Evolutionary conservation across 2,113 vertebrate species (phyloP), one percentile per base, ranked within the genome.

Genomic region (Leucoraja erinaceus): DNA sequence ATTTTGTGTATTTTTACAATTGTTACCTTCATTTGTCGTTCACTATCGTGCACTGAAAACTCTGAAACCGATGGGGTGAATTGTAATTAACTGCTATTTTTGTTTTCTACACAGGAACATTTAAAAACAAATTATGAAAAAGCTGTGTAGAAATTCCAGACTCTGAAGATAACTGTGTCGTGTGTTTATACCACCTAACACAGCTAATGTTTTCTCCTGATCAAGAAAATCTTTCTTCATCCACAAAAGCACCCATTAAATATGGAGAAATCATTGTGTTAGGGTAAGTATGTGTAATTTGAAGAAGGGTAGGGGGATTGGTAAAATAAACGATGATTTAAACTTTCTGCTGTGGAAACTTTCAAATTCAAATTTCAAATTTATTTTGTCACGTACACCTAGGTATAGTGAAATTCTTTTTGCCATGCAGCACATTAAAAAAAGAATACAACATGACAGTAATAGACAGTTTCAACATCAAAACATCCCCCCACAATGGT

Each of bases 181-280:
- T 96, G 96, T 96, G 96, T 95, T 95, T 94, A 93, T 94, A 95
- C 93, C 94, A 96, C 96, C 90, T 91, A 97, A 94, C 97, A 95
- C 97, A 96, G 96, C 98, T 96, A 96, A 97, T 99, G 99, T 99
- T 98, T 97, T 99, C 98, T 96, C 98, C 98, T 95, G 99, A 99
- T 97, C 98, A 98, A 97, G 99, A 99, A 96, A 99, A 98, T 95
- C 97, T 97, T 95, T 97, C 96, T 93, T 93, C 96, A 95, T 98
- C 98, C 95, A 98, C 98, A 96, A 99, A 99, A 98, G 97, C 98
- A 97, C 98, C 98, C 96, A 97, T 99, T 93, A 99, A 99, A 95
- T 99, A 99, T 93, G 99, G 99, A 96, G 98, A 99, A 97, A 96
- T 99, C 96, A 99, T 99, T 95, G 98, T 99, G 94, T 96, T 99